Base-by-base conservation (phyloP, 1,140 invertebrate species). In the Theocolax elegans region DNA sequence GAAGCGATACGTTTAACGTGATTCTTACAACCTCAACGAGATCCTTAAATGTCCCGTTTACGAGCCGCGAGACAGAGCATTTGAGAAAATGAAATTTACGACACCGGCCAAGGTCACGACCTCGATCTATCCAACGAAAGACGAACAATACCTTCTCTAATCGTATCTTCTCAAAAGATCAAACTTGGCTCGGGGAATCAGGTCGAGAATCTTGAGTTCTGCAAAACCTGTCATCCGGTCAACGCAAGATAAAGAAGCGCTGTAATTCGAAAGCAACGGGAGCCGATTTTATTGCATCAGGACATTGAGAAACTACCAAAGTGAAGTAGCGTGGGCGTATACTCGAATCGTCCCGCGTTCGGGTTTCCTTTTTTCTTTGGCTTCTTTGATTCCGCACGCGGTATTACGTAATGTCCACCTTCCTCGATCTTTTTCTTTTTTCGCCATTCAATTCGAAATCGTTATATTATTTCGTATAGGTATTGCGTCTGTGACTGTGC, bases 31-130 rank as follows among this genome's bases (percentile, higher is more conserved):
- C n/a, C n/a, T n/a, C n/a, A 21, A 13, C 25, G 21, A 49, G 42
- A 49, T 49, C 59, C 59, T 62, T 48, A 49, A 49, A 62, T 10
- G 59, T 48, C 59, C 27, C 44, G 25, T 29, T 48, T 31, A 54
- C 19, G 46, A 48, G 46, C 10, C 48, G 21, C 1, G 12, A 21
- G 17, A 35, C 13, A 56, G 8, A 23, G 42, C 44, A 29, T 59
- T 60, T 58, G 66, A 68, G 65, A 56, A 40, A 31, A 9, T 17
- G 19, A 65, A 44, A 53, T 68, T 68, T 60, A 60, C 56, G 66
- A 68, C 56, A 60, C 19, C 15, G 15, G 21, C 42, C 66, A 68
- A 68, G 66, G 66, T 68, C 56, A 10, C 9, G 66, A 44, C 66
- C 66, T 60, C 56, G 46, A 68, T 60, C 35, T 49, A 42, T 17